Base-by-base conservation (phyloP, 2,888 invertebrate species). In the Caradrina kadenii region DNA sequence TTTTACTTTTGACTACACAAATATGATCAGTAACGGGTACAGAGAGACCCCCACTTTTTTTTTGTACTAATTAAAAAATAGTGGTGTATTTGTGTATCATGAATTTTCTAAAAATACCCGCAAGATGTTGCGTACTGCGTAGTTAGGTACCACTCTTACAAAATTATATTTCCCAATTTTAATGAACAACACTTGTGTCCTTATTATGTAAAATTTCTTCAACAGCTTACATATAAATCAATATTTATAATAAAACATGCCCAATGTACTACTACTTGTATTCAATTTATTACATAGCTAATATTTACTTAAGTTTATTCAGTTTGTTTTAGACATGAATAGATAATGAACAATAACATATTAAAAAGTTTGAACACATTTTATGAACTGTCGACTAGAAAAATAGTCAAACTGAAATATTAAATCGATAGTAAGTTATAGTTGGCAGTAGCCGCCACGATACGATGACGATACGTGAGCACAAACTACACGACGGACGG, bases 171-270 rank as follows among this genome's bases (percentile, higher is more conserved):
- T 52, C 63, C 45, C 6, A 56, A 50, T 69, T 55, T 45, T 19
- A 63, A 54, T 60, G 2, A n/a, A 13, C 69, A 81, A 80, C 72
- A 82, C 75, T 69, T 79, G 72, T 73, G 70, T 69, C 45, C 62
- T 59, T 42, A 72, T 82, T 82, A 64, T 61, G 49, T 52, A 58
- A 62, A 68, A 61, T 68, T 69, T 64, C 56, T 61, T 42, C 21
- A 52, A 63, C 45, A 31, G 2, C 49, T 31, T 61, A 35, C 22
- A 62, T 39, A 45, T 22, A 62, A 61, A 61, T 56, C 42, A 45
- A 49, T 72, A 35, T 53, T 60, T 56, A 21, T 13, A 39, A 45
- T 35, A 54, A 59, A 73, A 79, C 45, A 62, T 54, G 45, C 39
- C 49, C 7, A 58, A 79, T 62, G 39, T 73, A 79, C 65, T 54